These are phyloP conservation scores for Bathynomus jamesi DNA, from an alignment of 1,140 invertebrate species.

Conservation along the genomic window DNA sequence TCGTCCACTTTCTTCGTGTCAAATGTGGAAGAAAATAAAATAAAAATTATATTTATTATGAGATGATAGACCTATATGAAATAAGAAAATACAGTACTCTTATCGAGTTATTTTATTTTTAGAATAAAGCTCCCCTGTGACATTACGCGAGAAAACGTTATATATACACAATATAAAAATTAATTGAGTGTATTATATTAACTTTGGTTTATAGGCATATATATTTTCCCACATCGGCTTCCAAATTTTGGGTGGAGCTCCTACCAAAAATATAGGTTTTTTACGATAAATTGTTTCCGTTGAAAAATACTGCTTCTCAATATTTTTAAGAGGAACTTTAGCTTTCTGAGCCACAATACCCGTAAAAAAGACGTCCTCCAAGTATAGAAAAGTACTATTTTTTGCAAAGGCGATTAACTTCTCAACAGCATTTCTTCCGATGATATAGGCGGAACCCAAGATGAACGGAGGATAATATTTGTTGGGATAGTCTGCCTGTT, in stretches of 20 bases:
- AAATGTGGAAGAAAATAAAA: no score
- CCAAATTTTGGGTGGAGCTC: background rate
- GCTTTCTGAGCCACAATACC: slow-evolving; percentile 42
- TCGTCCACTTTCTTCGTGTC: no score
- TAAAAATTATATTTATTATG: no score
- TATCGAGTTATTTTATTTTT: no score
- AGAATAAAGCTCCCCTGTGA: no score
- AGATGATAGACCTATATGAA: no score
- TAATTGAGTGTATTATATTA: no score
- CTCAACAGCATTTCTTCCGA: slow-evolving; percentile 33
- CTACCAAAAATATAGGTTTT: background rate
- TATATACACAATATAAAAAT: no score
- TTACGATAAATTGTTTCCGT: background rate
- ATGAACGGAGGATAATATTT: slow-evolving; percentile 38
- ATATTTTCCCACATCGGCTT: background rate
- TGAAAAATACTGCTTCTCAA: background rate
- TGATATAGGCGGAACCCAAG: slow-evolving; percentile 40
- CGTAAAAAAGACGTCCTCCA: slow-evolving; percentile 48
- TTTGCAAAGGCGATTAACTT: slow-evolving; percentile 33
- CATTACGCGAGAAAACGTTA: no score
- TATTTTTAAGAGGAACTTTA: slow-evolving; percentile 8
- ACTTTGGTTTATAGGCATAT: no score
- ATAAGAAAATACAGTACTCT: no score
- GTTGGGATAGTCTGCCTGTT: slow-evolving; percentile 29
- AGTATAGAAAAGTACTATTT: slow-evolving; percentile 41